Evolutionary conservation across 1,140 invertebrate genomes (phyloP).

Genomic region (Hylaeus anthracinus): DNA sequence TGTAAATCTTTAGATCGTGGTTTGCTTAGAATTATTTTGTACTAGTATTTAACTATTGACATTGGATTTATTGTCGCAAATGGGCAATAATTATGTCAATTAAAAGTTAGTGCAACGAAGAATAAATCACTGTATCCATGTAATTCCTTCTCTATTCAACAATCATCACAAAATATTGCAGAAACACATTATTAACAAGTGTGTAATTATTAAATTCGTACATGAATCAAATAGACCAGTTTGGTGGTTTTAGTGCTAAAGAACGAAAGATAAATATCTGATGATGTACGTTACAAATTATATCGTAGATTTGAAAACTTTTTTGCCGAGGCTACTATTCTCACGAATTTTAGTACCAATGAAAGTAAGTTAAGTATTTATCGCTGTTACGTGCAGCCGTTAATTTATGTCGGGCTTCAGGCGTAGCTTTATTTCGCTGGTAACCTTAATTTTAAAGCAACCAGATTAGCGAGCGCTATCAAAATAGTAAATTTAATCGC

Average conservation of each 20-base stretch:
- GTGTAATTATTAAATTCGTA: no score
- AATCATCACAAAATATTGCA: no score
- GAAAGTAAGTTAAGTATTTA: constrained; percentile 54
- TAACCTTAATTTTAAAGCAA: constrained; percentile 61
- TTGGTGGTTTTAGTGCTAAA: background rate
- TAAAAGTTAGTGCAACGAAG: no score
- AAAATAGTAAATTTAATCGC: constrained; percentile 43
- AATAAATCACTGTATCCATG: no score
- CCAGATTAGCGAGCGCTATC: constrained; percentile 46
- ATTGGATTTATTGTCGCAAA: no score
- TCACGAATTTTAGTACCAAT: constrained; percentile 21
- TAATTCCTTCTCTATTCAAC: no score
- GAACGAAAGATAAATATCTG: background rate
- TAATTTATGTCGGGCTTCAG: constrained; percentile 55
- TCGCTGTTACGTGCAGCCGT: constrained; percentile 57
- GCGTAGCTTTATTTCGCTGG: constrained; percentile 47
- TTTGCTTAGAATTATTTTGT: no score
- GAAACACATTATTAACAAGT: no score
- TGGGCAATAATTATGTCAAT: no score
- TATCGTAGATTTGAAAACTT: constrained; percentile 10
- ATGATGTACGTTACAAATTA: background rate
- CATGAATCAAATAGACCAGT: no score
- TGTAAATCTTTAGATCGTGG: no score
- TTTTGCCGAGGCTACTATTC: constrained; percentile 7
- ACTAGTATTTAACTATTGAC: no score